Conservation (phyloP, 2,113 vertebrate genomes). For the Notarius lentiginosus region DNA sequence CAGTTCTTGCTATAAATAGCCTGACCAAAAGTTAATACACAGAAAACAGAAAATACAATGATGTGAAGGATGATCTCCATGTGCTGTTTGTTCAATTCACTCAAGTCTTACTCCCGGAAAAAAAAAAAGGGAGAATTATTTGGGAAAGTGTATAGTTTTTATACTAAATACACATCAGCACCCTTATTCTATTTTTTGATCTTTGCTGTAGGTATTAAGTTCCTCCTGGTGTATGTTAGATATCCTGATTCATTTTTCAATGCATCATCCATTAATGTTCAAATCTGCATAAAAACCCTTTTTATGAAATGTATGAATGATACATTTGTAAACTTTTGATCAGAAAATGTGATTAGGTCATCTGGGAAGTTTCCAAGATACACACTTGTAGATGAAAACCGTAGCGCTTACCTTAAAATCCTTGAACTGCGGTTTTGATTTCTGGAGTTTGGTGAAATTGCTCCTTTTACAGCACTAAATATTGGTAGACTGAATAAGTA, state of each 20-base stretch:
- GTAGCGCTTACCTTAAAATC: constrained; percentile 41
- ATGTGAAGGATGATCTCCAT: not conserved
- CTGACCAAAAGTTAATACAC: not conserved
- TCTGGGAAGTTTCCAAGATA: not conserved
- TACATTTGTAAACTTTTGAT: not conserved
- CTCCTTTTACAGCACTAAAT: constrained; percentile 40
- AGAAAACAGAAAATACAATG: not conserved
- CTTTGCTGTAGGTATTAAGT: not conserved
- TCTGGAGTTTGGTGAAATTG: constrained; percentile 30
- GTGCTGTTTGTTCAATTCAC: not conserved
- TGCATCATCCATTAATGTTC: not conserved
- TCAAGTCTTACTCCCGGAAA: not conserved
- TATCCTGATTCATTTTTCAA: not conserved
- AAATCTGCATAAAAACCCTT: too few species aligned
- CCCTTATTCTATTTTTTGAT: not conserved
- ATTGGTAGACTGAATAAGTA: constrained; percentile 27
- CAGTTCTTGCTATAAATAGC: not conserved
- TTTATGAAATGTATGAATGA: not conserved
- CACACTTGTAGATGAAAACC: not conserved
- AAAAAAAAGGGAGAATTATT: not conserved
- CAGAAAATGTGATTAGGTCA: not conserved
- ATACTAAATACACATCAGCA: not conserved
- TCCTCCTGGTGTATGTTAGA: not conserved
- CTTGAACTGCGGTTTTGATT: constrained; percentile 9
- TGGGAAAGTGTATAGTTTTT: not conserved